These are phyloP conservation scores for Scaeva pyrastri DNA, from an alignment of 2,888 invertebrate genomes.

Conservation along the genomic window DNA sequence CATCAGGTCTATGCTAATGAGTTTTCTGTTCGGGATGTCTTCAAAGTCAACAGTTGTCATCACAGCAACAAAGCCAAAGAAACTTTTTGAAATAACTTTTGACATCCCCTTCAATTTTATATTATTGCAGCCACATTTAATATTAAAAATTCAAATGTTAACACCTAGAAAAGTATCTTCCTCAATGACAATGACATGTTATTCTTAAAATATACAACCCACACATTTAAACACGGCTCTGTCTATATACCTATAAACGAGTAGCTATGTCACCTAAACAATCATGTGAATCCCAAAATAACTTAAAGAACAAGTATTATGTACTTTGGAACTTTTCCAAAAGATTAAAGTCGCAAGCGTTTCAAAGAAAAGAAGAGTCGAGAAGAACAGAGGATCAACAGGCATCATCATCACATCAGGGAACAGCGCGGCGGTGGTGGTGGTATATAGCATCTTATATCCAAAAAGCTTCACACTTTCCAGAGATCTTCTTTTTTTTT, in stretches of 20 bases:
- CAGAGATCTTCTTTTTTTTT: not conserved
- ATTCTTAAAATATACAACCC: not conserved
- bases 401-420: not conserved
- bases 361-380: not conserved
- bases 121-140: not conserved
- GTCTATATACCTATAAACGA: slow-evolving; percentile 2
- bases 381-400: slow-evolving; percentile 13
- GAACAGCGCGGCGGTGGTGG: not conserved
- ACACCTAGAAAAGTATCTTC: not conserved
- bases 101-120: too few relatives aligned
- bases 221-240: not conserved
- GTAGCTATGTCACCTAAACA: slow-evolving; percentile 11
- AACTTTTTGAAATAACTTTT: too few relatives aligned
- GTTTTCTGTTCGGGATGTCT: too few relatives aligned
- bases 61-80: too few relatives aligned
- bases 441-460: not conserved
- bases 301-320: slow-evolving; percentile 15
- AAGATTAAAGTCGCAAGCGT: slow-evolving; percentile 21
- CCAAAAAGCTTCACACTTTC: slow-evolving; percentile 10
- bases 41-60: too few relatives aligned
- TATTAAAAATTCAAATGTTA: slow-evolving; percentile 4
- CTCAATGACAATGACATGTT: not conserved
- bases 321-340: slow-evolving; percentile 40
- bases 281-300: slow-evolving; percentile 22
- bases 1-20: too few relatives aligned